These are phyloP conservation scores for Suncus etruscus DNA, from an alignment of 2,113 vertebrate genomes.

Conservation along the genomic window DNA sequence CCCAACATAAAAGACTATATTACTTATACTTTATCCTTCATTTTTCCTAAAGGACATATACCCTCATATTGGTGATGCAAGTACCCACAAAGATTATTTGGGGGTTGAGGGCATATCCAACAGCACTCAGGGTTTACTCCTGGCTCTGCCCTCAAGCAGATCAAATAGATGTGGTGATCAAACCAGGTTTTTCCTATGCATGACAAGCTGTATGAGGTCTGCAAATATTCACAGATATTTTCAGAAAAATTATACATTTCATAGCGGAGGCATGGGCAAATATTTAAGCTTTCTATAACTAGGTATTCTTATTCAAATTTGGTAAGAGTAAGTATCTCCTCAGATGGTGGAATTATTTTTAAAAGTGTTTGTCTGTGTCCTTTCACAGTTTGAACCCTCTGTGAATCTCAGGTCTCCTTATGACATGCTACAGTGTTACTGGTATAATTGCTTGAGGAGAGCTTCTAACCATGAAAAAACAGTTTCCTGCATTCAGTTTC, in stretches of 20 bases:
- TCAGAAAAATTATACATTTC: background rate
- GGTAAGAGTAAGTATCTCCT: background rate
- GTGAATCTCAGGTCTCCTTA: background rate
- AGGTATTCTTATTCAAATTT: background rate
- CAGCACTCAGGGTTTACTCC: no score
- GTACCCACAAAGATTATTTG: no score
- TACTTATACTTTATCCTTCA: background rate
- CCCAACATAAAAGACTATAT: background rate
- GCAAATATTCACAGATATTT: background rate
- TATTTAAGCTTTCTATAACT: background rate
- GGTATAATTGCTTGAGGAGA: background rate
- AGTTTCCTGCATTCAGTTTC: background rate
- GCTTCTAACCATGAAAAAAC: no score
- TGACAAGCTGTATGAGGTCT: no score
- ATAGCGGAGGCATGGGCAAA: background rate
- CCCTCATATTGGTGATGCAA: background rate
- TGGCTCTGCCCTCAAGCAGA: no score
- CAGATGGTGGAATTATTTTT: background rate
- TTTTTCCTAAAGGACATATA: background rate
- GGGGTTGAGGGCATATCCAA: no score
- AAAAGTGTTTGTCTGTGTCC: background rate
- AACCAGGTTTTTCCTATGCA: no score
- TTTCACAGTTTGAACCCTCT: background rate
- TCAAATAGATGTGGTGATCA: background rate
- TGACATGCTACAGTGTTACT: no score